A percentile compares a stretch with the other conserved stretches of the same genome.
Conservation (phyloP, 2,113 vertebrate genomes). For the Sinocyclocheilus anshuiensis region DNA sequence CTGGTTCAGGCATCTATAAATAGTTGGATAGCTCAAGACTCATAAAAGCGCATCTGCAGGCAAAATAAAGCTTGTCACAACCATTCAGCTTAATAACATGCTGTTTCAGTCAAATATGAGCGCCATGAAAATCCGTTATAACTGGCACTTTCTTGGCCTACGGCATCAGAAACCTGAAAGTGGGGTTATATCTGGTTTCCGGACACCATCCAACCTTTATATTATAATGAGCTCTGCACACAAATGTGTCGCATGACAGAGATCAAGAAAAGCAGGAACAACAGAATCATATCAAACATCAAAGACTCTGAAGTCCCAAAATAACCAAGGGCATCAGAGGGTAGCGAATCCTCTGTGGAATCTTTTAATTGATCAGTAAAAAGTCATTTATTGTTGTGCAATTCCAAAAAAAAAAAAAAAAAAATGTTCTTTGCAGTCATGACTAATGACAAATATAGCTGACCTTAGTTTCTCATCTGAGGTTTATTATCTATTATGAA, state of each 20-base stretch:
- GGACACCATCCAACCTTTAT: conserved; percentile 30
- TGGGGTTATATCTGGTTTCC: neutral
- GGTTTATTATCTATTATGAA: neutral
- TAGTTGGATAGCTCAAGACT: neutral
- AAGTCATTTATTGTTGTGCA: neutral
- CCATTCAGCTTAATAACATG: neutral
- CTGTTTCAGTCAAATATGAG: neutral
- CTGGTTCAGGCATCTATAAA: neutral
- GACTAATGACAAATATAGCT: neutral
- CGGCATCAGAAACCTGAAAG: neutral
- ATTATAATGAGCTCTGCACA: conserved; percentile 13
- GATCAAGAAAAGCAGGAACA: conserved; percentile 9
- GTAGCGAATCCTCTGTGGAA: neutral
- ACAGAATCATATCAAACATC: neutral
- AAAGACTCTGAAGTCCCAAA: neutral
- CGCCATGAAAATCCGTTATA: neutral
- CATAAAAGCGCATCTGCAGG: neutral
- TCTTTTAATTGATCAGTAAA: neutral
- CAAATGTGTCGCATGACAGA: neutral
- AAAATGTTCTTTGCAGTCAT: neutral
- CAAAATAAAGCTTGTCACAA: neutral
- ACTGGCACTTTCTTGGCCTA: conserved; percentile 11
- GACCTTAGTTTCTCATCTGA: neutral
- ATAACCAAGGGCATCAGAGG: neutral
- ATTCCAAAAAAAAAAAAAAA: neutral